Conservation (phyloP, 2,888 invertebrate species). For the Scaptomyza cyrtandrae region DNA sequence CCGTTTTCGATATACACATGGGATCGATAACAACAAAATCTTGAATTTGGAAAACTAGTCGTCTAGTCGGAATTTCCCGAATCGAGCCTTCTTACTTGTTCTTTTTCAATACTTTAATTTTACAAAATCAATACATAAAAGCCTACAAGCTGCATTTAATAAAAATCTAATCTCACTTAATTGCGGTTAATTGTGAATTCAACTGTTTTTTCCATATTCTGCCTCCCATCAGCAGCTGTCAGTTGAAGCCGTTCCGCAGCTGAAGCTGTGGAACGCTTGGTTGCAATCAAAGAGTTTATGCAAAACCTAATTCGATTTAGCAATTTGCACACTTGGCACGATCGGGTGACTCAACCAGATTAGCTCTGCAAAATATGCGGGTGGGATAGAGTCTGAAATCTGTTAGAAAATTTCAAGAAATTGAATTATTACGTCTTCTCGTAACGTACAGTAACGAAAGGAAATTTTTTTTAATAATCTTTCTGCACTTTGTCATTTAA, state of each 20-base stretch:
- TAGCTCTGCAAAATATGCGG: constrained; percentile 8
- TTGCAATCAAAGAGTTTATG: constrained; percentile 24
- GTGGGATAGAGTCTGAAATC: constrained; percentile 1
- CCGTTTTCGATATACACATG: too few relatives aligned
- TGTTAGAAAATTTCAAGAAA: neutral
- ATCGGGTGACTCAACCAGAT: constrained; percentile 26
- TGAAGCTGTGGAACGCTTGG: constrained; percentile 11
- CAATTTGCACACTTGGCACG: constrained; percentile 22
- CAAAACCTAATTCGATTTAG: constrained; percentile 31
- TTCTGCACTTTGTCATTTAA: constrained; percentile 24
- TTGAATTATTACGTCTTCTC: too few relatives aligned
- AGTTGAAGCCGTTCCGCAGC: neutral
- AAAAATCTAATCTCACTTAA: constrained; percentile 65
- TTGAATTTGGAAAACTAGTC: too few relatives aligned
- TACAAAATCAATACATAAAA: constrained; percentile 11
- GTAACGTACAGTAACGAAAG: too few relatives aligned
- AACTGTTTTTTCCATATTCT: constrained; percentile 35
- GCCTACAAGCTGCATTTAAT: constrained; percentile 41
- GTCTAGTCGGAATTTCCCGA: too few relatives aligned
- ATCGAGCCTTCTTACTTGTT: too few relatives aligned
- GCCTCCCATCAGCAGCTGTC: constrained; percentile 10
- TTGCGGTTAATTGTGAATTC: constrained; percentile 67
- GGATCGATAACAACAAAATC: too few relatives aligned
- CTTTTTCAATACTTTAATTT: constrained; percentile 16
- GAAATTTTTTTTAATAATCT: too few relatives aligned